These are phyloP conservation scores for Arion vulgaris DNA, from an alignment of 1,140 invertebrate species.

Conservation along the genomic window DNA sequence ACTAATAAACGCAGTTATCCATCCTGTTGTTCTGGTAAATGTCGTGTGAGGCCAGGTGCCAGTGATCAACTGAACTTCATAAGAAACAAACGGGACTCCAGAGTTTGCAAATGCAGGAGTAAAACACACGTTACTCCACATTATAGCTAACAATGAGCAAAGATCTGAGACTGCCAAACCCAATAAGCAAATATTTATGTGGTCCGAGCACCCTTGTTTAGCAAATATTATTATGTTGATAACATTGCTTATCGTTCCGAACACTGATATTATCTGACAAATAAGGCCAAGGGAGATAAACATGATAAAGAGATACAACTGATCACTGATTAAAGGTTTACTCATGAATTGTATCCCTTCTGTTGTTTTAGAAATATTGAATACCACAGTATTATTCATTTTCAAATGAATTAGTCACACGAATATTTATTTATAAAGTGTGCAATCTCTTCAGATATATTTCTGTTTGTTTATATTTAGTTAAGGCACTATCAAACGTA, in stretches of 20 bases:
- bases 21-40: no score
- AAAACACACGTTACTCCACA: not conserved
- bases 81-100: not conserved
- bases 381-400: no score
- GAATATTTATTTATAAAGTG: no score
- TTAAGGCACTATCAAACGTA: no score
- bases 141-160: not conserved
- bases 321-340: not conserved
- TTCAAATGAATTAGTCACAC: no score
- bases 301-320: not conserved
- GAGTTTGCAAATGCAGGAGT: not conserved
- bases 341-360: no score
- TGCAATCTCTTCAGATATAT: no score
- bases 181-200: not conserved
- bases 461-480: no score
- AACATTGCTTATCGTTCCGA: not conserved
- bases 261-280: not conserved
- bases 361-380: no score
- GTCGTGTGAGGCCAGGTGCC: slow-evolving; percentile 4
- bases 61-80: not conserved
- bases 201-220: slow-evolving; percentile 1
- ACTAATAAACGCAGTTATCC: slow-evolving; percentile 3
- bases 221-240: not conserved
- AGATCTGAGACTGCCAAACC: slow-evolving; percentile 1
- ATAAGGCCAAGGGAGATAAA: not conserved